Evolutionary conservation across 2,113 vertebrate genomes (phyloP).

Genomic region (Phalacrocorax carbo): DNA sequence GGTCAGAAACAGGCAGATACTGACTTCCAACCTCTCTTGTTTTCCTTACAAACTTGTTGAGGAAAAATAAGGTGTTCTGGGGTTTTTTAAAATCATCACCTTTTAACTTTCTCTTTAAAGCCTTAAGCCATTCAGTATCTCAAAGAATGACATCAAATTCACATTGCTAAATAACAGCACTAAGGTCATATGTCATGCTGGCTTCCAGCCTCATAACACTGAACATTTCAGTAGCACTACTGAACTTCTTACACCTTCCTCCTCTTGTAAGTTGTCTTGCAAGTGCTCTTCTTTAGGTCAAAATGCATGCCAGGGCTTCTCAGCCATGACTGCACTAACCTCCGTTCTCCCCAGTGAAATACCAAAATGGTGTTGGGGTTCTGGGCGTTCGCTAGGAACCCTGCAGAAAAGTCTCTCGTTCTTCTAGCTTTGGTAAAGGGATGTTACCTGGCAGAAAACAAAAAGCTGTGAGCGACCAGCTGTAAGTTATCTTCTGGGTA

Average conservation of each 20-base stretch:
- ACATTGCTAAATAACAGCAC: background rate
- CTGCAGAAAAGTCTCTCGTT: constrained; percentile 20
- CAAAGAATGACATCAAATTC: background rate
- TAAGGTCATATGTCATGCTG: background rate
- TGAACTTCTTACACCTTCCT: background rate
- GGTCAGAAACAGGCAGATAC: background rate
- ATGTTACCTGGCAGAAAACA: constrained; percentile 86
- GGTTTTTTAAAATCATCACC: background rate
- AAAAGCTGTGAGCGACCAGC: background rate
- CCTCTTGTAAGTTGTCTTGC: background rate
- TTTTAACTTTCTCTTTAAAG: background rate
- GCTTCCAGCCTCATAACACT: background rate
- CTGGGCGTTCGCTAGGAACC: background rate
- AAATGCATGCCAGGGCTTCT: background rate
- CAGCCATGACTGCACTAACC: background rate
- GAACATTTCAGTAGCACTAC: background rate
- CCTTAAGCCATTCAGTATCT: background rate
- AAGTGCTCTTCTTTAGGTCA: background rate
- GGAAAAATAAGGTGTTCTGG: background rate
- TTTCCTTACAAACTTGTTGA: background rate
- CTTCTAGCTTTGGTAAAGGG: constrained; percentile 79
- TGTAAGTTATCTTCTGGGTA: background rate
- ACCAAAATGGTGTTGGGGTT: accelerated
- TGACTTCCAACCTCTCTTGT: background rate
- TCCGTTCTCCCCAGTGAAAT: background rate